These are phyloP conservation scores for Hydropotes inermis DNA, from an alignment of 2,113 vertebrate genomes.

Conservation along the genomic window DNA sequence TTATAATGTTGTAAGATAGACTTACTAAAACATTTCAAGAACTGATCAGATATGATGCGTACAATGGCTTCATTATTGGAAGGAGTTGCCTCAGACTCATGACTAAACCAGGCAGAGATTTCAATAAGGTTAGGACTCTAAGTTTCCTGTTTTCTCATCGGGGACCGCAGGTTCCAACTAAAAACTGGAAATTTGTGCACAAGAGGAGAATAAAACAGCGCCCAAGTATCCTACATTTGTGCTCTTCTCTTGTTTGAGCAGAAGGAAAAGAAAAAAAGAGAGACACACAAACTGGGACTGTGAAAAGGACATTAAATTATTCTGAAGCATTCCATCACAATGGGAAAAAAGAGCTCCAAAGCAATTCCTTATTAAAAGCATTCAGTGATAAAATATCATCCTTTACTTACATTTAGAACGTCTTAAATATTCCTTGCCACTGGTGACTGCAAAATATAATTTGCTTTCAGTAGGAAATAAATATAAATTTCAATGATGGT, in stretches of 20 bases:
- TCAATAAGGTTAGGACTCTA: conserved; percentile 67
- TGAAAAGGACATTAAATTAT: conserved; percentile 54
- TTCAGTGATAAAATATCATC: conserved; percentile 33
- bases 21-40: conserved; percentile 86
- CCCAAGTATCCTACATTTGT: background rate
- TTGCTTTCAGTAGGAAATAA: conserved; percentile 80
- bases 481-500: conserved; percentile 76
- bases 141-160: conserved; percentile 64
- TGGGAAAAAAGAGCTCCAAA: background rate
- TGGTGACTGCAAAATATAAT: conserved; percentile 75
- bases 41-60: conserved; percentile 81
- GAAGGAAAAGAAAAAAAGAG: background rate
- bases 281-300: background rate
- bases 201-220: background rate
- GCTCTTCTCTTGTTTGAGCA: background rate
- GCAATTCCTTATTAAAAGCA: conserved; percentile 43
- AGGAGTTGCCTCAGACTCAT: conserved; percentile 70
- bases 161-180: conserved; percentile 37
- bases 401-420: background rate
- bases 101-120: conserved; percentile 71
- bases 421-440: conserved; percentile 61
- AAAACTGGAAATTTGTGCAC: conserved; percentile 55
- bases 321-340: background rate
- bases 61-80: conserved; percentile 84
- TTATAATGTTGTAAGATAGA: conserved; percentile 86